phyloP scores from a whole-genome alignment of 2,797 vertebrate genomes.

The Orestias chungarensis region DNA sequence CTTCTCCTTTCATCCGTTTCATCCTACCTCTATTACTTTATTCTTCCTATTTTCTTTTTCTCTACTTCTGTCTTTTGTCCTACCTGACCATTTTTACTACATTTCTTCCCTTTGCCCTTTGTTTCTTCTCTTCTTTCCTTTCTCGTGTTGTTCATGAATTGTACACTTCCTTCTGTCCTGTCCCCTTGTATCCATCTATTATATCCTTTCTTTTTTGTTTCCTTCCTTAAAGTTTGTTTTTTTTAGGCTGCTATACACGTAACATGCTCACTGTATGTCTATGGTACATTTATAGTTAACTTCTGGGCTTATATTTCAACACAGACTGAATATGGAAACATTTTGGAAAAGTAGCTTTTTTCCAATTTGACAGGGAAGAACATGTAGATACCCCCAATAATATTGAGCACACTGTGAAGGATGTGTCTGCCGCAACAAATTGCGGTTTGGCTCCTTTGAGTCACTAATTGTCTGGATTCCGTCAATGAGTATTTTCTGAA shows the following conservation, averaged over 20 bases:
- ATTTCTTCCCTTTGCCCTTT: neutral
- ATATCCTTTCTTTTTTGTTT: neutral
- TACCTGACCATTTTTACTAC: neutral
- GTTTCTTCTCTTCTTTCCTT: neutral
- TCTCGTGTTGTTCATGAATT: neutral
- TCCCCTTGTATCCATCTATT: neutral
- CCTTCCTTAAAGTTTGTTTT: neutral
- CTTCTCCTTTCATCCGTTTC: neutral
- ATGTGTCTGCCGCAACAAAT: slow-evolving; percentile 41
- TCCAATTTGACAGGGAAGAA: slow-evolving; percentile 1
- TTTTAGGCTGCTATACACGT: neutral
- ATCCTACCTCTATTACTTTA: neutral
- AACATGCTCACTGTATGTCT: neutral
- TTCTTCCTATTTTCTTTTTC: neutral
- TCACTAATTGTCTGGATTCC: slow-evolving; percentile 49
- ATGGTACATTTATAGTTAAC: neutral
- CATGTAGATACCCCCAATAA: neutral
- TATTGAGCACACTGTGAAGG: slow-evolving; percentile 42
- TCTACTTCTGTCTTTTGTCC: neutral
- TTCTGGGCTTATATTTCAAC: neutral
- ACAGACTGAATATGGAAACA: neutral
- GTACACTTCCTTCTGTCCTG: neutral
- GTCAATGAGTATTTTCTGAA: slow-evolving; percentile 45
- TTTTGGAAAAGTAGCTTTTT: too few relatives aligned
- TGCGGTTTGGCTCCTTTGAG: slow-evolving; percentile 50